Base-by-base conservation (phyloP, 2,888 invertebrate species). In the Trypoxylon attenuatum region DNA sequence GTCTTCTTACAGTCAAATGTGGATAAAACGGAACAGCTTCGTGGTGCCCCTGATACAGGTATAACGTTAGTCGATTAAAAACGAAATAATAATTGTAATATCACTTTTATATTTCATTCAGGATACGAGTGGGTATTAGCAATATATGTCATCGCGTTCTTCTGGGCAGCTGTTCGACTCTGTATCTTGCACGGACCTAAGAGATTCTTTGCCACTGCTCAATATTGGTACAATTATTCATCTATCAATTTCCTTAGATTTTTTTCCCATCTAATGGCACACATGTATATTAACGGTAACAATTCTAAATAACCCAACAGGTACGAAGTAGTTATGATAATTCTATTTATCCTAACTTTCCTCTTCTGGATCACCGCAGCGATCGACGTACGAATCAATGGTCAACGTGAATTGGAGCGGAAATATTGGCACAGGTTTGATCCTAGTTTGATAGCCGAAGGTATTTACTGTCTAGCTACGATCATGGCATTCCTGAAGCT, bases 381-480 rank as follows among this genome's bases (percentile, higher is more conserved):
- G 49, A 72, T 90, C 25, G 90, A 90, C 73, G 87, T 89, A 0
- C 77, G 81, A n/a, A 80, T 82, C 27, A 87, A 88, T 59, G 89
- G 88, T 39, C 87, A 89, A 71, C 79, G 77, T 1, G 87, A 89
- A 56, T 80, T 90, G 79, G 91, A 91, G 77, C 88, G 93, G 55
- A 91, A 91, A 84, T 91, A 90, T 81, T 93, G 93, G 92, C 87
- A 89, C 73, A 89, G 89, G 77, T 87, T 90, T 65, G 92, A 93
- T 82, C 91, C 92, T 0, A 88, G 90, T 5, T 83, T 93, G 51
- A 85, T 93, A 16, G 91, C 91, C 2, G 93, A 93, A 86, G 91
- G 91, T 43, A 89, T 91, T 43, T 92, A 91, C 82, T 90, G 91
- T 42, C 81, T 92, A 8, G 92, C 92, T 3, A 91, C 91, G 10